Evolutionary conservation across 1,140 invertebrate species (phyloP), one percentile per base, ranked within the genome.

Genomic region (Belonocnema kinseyi): DNA sequence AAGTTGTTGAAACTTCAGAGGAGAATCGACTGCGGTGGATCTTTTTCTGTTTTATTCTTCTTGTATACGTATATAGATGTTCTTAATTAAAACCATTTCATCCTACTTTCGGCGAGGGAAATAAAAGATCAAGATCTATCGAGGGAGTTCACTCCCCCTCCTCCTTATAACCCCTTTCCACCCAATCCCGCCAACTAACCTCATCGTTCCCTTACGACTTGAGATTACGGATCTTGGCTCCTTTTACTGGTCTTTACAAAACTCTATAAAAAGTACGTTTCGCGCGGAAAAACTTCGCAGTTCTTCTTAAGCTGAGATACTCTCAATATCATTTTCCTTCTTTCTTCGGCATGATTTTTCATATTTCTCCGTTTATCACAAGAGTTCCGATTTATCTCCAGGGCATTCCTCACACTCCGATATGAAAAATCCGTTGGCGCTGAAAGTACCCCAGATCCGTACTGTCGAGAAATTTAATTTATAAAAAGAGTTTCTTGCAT

Each of bases 71-170:
- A 46, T 46, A 46, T 81, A 82, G 85, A 87, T 72, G 82, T 75
- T 81, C 82, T 85, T 85, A 87, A 87, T 87, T 85, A 87, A 85
- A 85, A 77, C 83, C 77, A 79, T 86, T 82, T 87, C 86, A 86
- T 85, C 85, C 75, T 76, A 81, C 73, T 80, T 82, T 78, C 79
- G 74, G 72, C 46, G 26, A 54, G 66, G 51, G 53, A 53, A 54
- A 14, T 16, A 71, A 26, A 40, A 66, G 58, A 74, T 70, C 81
- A 79, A 82, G 80, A 80, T 78, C 77, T 82, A 82, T 82, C 78
- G 82, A 82, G 75, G 80, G 78, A 82, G 78, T 46, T 46, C 6
- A 46, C 4, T 11, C 8, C 40, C 40, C 0, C 40, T 8, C 7
- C 40, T 2, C 10, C 40, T 2, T 7, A 10, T 11, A 11, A 2